These are phyloP conservation scores for Acanthosoma haemorrhoidale DNA, from an alignment of 2,888 invertebrate genomes.

Conservation along the genomic window DNA sequence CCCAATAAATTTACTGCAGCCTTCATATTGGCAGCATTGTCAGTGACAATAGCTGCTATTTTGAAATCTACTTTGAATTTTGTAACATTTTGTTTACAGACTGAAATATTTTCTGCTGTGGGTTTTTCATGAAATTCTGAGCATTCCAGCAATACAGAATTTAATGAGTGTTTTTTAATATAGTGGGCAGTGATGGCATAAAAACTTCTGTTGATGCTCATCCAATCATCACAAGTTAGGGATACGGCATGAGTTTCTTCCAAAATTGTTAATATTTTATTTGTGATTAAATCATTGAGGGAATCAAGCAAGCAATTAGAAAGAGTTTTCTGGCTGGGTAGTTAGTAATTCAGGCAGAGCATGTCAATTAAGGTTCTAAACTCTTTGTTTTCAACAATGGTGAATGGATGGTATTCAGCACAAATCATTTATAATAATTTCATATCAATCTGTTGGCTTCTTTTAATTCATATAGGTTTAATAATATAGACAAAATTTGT, in stretches of 20 bases:
- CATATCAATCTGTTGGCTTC: no score
- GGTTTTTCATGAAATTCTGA: background rate
- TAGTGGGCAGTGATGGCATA: background rate
- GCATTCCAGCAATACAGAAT: background rate
- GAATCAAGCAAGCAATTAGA: background rate
- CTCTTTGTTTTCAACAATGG: no score
- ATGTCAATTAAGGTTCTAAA: no score
- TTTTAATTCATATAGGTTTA: no score
- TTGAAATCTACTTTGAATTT: background rate
- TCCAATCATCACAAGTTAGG: no score
- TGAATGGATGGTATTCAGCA: no score
- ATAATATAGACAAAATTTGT: background rate
- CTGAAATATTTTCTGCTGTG: background rate
- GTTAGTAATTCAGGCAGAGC: no score
- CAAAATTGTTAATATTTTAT: background rate
- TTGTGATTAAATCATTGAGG: background rate
- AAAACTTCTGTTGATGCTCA: background rate
- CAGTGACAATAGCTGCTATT: background rate
- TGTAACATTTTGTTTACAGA: background rate
- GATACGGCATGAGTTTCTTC: background rate
- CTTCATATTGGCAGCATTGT: background rate
- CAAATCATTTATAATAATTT: no score
- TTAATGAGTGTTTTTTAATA: background rate
- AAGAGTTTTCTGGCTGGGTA: background rate
- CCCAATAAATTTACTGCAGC: background rate